These are phyloP conservation scores for Pionites leucogaster DNA, from an alignment of 2,113 vertebrate genomes.

Conservation along the genomic window DNA sequence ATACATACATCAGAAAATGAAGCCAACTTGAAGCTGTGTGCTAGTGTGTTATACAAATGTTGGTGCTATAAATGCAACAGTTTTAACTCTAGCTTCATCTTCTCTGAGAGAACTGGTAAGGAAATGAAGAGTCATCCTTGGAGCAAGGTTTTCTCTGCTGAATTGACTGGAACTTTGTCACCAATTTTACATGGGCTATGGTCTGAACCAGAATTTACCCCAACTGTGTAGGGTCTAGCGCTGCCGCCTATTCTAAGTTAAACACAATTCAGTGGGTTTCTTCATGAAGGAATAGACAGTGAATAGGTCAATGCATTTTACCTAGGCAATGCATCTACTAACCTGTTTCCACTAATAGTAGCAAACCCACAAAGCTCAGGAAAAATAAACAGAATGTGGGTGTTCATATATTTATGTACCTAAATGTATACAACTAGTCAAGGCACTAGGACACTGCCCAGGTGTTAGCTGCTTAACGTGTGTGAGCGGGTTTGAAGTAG, in stretches of 20 bases:
- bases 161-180: neutral
- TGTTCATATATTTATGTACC: neutral
- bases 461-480: neutral
- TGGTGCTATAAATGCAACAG: neutral
- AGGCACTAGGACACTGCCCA: neutral
- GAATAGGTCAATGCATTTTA: neutral
- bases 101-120: neutral
- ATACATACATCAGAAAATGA: neutral
- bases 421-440: neutral
- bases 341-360: neutral
- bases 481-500: neutral
- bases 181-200: neutral
- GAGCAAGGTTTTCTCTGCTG: neutral
- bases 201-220: neutral
- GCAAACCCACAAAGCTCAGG: neutral
- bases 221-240: neutral
- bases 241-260: neutral
- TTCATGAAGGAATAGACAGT: neutral
- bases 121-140: neutral
- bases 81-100: neutral
- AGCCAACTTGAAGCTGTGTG: neutral
- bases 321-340: neutral
- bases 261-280: neutral
- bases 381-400: neutral
- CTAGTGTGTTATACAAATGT: neutral